A percentile compares a stretch with the other conserved stretches of the same genome.
These are phyloP conservation scores for Accipiter cooperii DNA, from an alignment of 2,113 vertebrate genomes.

Conservation along the genomic window DNA sequence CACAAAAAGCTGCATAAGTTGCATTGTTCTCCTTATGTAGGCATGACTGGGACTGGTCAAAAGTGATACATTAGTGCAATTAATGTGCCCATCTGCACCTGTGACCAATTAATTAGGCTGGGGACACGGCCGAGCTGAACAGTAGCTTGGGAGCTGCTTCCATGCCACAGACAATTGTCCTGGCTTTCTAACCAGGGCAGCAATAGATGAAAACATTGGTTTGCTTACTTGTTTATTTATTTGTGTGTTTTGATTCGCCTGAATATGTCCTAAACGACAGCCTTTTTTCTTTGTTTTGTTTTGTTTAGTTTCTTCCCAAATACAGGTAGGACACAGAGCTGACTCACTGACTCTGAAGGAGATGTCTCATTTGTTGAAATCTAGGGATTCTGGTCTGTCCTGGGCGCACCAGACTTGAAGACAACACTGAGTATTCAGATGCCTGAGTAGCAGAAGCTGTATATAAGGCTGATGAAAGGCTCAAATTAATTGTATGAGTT, in stretches of 20 bases:
- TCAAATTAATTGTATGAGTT: neutral
- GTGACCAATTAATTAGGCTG: slow-evolving; percentile 22
- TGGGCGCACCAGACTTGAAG: neutral
- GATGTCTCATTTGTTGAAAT: neutral
- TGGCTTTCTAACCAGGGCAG: neutral
- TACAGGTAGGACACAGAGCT: neutral
- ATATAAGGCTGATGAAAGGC: neutral
- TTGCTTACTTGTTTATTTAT: neutral
- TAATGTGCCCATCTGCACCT: slow-evolving; percentile 1
- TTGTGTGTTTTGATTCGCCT: neutral
- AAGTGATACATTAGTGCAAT: slow-evolving; percentile 37
- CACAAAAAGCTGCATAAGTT: neutral
- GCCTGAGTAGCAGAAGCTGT: neutral
- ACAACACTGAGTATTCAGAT: neutral
- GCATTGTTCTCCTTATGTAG: neutral
- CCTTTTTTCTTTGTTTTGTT: neutral
- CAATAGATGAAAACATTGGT: neutral
- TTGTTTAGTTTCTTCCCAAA: neutral
- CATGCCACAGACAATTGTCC: neutral
- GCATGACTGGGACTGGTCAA: neutral
- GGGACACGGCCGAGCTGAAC: neutral
- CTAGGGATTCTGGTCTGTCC: neutral
- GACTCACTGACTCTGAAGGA: neutral
- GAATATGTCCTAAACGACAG: neutral
- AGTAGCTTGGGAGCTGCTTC: neutral